phyloP scores from a whole-genome alignment of 2,888 invertebrate species.

The Nudaria mundana region DNA sequence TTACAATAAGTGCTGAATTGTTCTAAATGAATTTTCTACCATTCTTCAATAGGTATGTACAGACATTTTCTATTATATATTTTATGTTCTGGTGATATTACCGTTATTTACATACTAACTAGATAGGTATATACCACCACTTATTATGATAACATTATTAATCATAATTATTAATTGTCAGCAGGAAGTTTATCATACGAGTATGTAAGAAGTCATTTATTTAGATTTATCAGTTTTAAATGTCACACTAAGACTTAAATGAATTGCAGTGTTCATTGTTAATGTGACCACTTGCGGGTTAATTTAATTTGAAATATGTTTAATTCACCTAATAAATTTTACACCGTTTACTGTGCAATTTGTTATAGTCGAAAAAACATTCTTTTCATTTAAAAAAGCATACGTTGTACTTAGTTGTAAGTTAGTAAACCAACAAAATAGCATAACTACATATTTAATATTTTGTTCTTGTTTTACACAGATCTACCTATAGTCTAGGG shows the following conservation, averaged over 20 bases:
- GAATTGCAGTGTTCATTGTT: too few species aligned
- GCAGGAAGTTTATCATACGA: slow-evolving; percentile 11
- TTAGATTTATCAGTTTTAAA: slow-evolving; percentile 26
- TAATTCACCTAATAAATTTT: slow-evolving; percentile 33
- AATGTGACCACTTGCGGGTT: slow-evolving; percentile 27
- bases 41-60: slow-evolving; percentile 40
- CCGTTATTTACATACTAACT: too few species aligned
- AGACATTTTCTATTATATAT: background rate
- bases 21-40: slow-evolving; percentile 43
- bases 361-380: background rate
- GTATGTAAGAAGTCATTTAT: slow-evolving; percentile 17
- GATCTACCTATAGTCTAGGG: too few species aligned
- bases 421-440: too few species aligned
- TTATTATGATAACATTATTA: slow-evolving; percentile 22
- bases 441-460: too few species aligned
- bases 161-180: slow-evolving; percentile 15
- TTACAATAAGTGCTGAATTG: slow-evolving; percentile 3
- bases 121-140: too few species aligned
- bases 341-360: slow-evolving; percentile 17
- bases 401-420: background rate
- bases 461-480: too few species aligned
- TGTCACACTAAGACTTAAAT: too few species aligned
- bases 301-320: slow-evolving; percentile 28
- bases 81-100: too few species aligned
- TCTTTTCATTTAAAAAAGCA: background rate